Evolutionary conservation across 2,888 invertebrate genomes (phyloP).

Genomic region (Yponomeuta plumbellus): DNA sequence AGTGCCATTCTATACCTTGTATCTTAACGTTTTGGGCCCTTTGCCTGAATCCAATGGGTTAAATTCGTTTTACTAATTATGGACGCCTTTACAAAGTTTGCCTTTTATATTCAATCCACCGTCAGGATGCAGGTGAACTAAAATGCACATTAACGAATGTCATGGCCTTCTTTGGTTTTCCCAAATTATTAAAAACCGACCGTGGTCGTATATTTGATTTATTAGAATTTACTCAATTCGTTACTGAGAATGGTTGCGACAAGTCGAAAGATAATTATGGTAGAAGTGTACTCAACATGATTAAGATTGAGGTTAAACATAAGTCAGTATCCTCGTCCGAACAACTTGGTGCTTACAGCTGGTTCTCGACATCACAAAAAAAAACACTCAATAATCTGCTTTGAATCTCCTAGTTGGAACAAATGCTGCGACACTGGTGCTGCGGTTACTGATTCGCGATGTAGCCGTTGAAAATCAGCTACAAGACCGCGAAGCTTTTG

Average conservation of each 20-base stretch:
- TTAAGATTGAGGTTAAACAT: conserved; percentile 17
- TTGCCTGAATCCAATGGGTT: conserved; percentile 11
- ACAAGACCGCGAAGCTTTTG: conserved; percentile 14
- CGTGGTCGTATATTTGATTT: conserved; percentile 17
- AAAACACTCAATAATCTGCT: conserved; percentile 5
- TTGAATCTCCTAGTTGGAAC: conserved; percentile 11
- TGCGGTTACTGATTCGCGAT: conserved; percentile 12
- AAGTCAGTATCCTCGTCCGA: conserved; percentile 17
- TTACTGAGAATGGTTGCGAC: conserved; percentile 16
- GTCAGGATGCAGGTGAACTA: conserved; percentile 13
- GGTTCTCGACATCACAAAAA: conserved; percentile 13
- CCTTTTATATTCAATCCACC: conserved; percentile 6
- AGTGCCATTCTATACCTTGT: conserved; percentile 13
- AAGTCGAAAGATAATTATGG: conserved; percentile 20
- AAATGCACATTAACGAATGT: conserved; percentile 10
- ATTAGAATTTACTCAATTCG: conserved; percentile 19
- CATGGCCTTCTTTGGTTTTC: conserved; percentile 16
- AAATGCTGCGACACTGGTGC: conserved; percentile 12
- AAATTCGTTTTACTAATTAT: conserved; percentile 14
- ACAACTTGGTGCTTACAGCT: conserved; percentile 20
- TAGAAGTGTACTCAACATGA: conserved; percentile 19
- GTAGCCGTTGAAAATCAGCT: not conserved
- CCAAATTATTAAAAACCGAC: conserved; percentile 7
- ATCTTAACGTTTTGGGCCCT: conserved; percentile 14
- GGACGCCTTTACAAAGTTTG: conserved; percentile 17